Percentiles rank a stretch among this genome's conserved stretches.
These are phyloP conservation scores for Takifugu rubripes DNA, from an alignment of 2,797 vertebrate genomes.

Conservation along the genomic window DNA sequence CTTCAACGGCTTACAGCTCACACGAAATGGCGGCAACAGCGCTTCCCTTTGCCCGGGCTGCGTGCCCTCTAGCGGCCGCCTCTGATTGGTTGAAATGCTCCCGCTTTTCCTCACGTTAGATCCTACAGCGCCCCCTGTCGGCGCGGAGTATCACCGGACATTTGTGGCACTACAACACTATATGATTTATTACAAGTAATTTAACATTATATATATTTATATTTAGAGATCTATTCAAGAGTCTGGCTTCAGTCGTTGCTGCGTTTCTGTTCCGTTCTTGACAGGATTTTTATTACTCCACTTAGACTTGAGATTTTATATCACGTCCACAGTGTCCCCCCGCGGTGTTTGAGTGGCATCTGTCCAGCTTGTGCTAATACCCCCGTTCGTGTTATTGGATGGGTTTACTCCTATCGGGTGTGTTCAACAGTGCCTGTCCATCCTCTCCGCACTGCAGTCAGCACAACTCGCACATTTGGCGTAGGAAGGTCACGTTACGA, in stretches of 20 bases:
- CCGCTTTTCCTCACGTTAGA: fast-evolving
- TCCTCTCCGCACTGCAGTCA: conserved; percentile 69
- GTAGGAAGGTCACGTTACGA: conserved; percentile 69
- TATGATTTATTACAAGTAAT: too few species aligned
- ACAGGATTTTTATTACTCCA: too few species aligned
- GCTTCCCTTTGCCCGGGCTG: conserved; percentile 51
- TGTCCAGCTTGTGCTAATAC: too few species aligned
- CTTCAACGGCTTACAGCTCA: conserved; percentile 25
- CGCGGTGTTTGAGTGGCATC: too few species aligned
- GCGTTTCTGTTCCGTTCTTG: too few species aligned
- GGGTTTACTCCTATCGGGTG: background rate
- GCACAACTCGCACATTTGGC: conserved; percentile 45
- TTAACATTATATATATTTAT: too few species aligned
- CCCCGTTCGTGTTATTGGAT: too few species aligned
- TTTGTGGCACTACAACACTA: background rate
- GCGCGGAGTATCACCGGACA: background rate
- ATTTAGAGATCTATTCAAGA: too few species aligned
- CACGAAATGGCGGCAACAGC: conserved; percentile 75
- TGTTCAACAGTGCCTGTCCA: background rate
- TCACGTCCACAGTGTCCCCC: too few species aligned
- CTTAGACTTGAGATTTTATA: too few species aligned
- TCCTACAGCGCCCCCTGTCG: conserved; percentile 34
- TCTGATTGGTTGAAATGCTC: conserved; percentile 49
- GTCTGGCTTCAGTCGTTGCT: too few species aligned
- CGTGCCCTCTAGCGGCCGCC: conserved; percentile 44